phyloP scores from a whole-genome alignment of 2,113 vertebrate species.

The Eudyptes chrysolophus region DNA sequence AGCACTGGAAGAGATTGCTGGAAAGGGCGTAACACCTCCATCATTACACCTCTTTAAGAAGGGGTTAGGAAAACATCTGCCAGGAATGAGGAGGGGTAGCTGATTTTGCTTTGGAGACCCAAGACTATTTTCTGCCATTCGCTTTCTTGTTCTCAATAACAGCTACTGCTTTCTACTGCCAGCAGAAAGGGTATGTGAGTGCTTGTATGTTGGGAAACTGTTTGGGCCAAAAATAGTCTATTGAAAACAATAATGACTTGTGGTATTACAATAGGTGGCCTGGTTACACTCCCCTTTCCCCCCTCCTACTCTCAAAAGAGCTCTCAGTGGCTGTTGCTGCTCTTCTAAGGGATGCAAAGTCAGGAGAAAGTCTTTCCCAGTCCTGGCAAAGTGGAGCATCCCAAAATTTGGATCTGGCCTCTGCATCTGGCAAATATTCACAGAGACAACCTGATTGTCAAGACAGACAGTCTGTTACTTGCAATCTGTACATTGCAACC shows the following conservation, averaged over 20 bases:
- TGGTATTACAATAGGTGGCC: background rate
- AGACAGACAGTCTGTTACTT: background rate
- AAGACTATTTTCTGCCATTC: background rate
- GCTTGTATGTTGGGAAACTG: background rate
- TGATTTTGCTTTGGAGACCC: background rate
- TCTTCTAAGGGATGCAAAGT: background rate
- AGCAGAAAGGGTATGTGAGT: background rate
- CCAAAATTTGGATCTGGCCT: background rate
- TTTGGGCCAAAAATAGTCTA: background rate
- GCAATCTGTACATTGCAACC: background rate
- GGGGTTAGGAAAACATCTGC: conserved; percentile 24
- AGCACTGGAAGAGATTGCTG: background rate
- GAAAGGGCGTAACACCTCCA: background rate
- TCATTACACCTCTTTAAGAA: conserved; percentile 1
- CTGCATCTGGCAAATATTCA: background rate
- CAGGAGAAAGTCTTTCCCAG: background rate
- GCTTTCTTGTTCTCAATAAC: background rate
- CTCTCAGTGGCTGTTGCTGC: background rate
- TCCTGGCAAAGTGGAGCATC: background rate
- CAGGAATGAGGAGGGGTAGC: background rate
- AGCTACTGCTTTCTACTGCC: background rate
- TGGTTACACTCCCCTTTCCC: background rate
- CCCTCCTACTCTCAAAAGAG: background rate
- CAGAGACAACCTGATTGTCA: background rate
- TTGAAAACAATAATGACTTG: background rate